A percentile compares a stretch with the other conserved stretches of the same genome.
These are phyloP conservation scores for Nemurella pictetii DNA, from an alignment of 2,888 invertebrate genomes.

Conservation along the genomic window DNA sequence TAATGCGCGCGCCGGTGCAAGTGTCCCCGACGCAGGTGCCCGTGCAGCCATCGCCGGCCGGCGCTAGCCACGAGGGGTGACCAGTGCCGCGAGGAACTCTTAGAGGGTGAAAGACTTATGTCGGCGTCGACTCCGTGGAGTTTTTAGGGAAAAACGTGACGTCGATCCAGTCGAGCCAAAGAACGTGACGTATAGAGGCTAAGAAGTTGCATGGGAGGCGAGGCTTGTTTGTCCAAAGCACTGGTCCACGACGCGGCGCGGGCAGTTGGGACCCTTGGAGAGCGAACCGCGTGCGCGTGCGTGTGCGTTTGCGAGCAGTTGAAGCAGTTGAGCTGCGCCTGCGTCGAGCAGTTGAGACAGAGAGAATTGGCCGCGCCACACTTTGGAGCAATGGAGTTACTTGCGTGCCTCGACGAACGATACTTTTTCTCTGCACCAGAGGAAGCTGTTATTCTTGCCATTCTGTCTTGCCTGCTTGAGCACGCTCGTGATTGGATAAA, in stretches of 20 bases:
- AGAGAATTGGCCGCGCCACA: not conserved
- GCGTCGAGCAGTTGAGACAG: not conserved
- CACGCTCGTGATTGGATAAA: not conserved
- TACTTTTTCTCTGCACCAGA: not conserved
- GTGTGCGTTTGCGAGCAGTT: too few species aligned
- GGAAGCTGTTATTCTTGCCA: slow-evolving; percentile 14
- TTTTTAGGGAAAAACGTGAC: not conserved
- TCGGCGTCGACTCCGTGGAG: not conserved
- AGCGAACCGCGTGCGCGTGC: too few species aligned
- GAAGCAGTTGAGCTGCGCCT: too few species aligned
- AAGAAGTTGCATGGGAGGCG: not conserved
- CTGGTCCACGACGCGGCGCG: too few species aligned
- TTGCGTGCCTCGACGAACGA: not conserved
- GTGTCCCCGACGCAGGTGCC: slow-evolving; percentile 43
- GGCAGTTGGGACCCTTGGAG: not conserved
- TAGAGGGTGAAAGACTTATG: not conserved
- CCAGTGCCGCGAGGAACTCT: not conserved
- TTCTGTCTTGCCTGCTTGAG: slow-evolving; percentile 2
- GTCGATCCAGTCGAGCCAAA: slow-evolving; percentile 12
- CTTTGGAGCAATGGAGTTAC: not conserved
- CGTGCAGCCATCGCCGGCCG: not conserved
- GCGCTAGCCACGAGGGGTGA: slow-evolving; percentile 20
- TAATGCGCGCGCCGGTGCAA: slow-evolving; percentile 56
- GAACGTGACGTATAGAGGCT: slow-evolving; percentile 16
- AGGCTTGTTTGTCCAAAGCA: too few species aligned